Percentiles rank a stretch among this genome's conserved stretches.
phyloP scores from a whole-genome alignment of 2,113 vertebrate genomes.

The Gobius niger region DNA sequence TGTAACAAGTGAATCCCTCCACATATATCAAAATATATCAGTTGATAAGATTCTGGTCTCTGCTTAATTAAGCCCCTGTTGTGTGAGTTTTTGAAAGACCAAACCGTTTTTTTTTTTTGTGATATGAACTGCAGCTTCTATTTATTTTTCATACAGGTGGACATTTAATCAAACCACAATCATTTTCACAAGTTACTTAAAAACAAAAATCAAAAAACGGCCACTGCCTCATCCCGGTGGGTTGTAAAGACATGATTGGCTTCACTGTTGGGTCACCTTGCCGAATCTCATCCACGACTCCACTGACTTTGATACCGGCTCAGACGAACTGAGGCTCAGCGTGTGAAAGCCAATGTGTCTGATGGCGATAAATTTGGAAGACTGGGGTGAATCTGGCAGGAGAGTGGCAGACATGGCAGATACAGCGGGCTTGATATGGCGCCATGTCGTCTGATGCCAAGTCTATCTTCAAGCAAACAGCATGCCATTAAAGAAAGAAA shows the following conservation, averaged over 20 bases:
- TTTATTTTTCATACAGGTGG: background rate
- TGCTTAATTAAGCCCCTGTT: no score
- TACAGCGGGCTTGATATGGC: constrained; percentile 51
- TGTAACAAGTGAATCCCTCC: no score
- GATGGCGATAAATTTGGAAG: constrained; percentile 68
- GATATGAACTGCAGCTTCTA: no score
- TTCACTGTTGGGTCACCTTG: constrained; percentile 23
- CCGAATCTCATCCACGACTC: constrained; percentile 46
- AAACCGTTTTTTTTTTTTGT: no score
- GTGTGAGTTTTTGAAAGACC: no score
- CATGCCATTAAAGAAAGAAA: constrained; percentile 7
- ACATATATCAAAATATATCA: no score
- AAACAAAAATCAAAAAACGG: constrained; percentile 8
- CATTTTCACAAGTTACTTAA: background rate
- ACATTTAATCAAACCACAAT: background rate
- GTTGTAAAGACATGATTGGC: constrained; percentile 24
- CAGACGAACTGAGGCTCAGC: constrained; percentile 38
- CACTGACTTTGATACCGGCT: constrained; percentile 48
- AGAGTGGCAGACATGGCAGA: constrained; percentile 54
- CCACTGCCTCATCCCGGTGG: constrained; percentile 10
- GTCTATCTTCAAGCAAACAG: constrained; percentile 60
- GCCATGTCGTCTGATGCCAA: constrained; percentile 63
- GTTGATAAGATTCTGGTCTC: no score
- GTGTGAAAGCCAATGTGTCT: constrained; percentile 56
- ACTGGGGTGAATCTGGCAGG: constrained; percentile 48